Evolutionary conservation across 2,113 vertebrate species (phyloP), one percentile per base, ranked within the genome.

Genomic region (Alectura lathami): DNA sequence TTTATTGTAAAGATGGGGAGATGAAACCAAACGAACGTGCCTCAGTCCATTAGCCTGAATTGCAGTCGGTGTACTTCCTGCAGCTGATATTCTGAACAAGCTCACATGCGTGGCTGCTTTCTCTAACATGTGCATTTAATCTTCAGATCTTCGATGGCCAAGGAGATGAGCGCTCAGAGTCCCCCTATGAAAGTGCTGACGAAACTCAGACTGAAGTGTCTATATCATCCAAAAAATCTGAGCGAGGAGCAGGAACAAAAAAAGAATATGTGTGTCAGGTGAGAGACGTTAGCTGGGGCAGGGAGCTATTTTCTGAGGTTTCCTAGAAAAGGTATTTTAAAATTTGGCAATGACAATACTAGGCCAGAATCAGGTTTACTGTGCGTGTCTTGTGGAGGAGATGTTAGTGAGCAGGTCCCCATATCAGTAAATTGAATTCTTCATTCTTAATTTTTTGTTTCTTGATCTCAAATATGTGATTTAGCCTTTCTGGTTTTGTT

Each of bases 241-340:
- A 99, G 62, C 97, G 98, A 56, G 98, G 97, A 86, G 66, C 91
- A 13, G 86, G 97, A 24, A 88, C 97, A 92, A 98, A 98, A 95
- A 99, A 99, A 91, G 99, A 99, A 96, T 97, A 97, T 48, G 98
- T 99, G 70, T 99, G 99, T 96, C 99, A 99, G 98, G 99, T 99
- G 90, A 95, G 97, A 94, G 59, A 88, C 15, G 15, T 26, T 21
- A 82, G 83, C 93, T 88, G 82, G 67, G 87, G 45, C 59, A 92
- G 50, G 1, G 1, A 82, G 67, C 40, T 22, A 2, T n/a, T 62
- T 91, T 47, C 42, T 5, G 6, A 93, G 59, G 11, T 36, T 77
- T 77, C 63, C 54, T 77, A 57, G 60, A 7, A 74, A 67, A 84
- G 38, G 5, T 26, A 22, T 67, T 83, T 66, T 59, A 48, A 77